Evolutionary conservation across 2,797 vertebrate species (phyloP), one percentile per base, ranked within the genome.

Genomic region (Trachops cirrhosus): DNA sequence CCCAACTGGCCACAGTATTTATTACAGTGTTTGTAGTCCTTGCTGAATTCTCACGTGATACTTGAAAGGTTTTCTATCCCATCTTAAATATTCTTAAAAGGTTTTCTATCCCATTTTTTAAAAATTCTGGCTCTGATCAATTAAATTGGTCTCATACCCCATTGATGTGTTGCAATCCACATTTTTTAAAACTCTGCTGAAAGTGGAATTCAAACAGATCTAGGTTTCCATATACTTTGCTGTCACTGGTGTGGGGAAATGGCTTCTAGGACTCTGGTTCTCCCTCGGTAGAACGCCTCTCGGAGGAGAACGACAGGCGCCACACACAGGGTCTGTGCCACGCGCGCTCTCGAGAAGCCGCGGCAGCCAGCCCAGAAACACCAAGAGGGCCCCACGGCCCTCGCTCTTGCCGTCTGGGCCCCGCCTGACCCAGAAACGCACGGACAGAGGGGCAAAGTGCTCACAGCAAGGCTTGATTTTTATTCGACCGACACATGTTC

Each of bases 381-480:
- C 74, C n/a, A 0, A 48, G 29, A 19, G 1, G 5, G 3, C 52
- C 34, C 16, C 4, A 0, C 6, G 3, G 84, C 48, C 41, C 48
- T 18, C 0, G 32, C 48, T 6, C 68, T 34, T 29, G 21, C 77
- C 83, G 34, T 18, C 39, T 75, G 89, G 88, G 67, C 32, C 54
- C 12, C 12, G 2, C 77, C 73, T 71, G 24, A 39, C 22, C 62
- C 29, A 52, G 41, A 83, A 48, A 26, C 3, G 16, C 70, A 73
- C 41, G 85, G 64, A 54, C 1, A 77, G 68, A 74, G 48, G 2
- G 26, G 48, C 50, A 78, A 50, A 50, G 16, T 5, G 52, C 34
- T 39, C 26, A 26, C 2, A 52, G 86, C 39, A 71, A 89, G 71
- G 59, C 48, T 68, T 44, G 48, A 67, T 37, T 71, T 57, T 54